Evolutionary conservation across 2,797 vertebrate species (phyloP), one percentile per base, ranked within the genome.

Genomic region (Eremophila alpestris): DNA sequence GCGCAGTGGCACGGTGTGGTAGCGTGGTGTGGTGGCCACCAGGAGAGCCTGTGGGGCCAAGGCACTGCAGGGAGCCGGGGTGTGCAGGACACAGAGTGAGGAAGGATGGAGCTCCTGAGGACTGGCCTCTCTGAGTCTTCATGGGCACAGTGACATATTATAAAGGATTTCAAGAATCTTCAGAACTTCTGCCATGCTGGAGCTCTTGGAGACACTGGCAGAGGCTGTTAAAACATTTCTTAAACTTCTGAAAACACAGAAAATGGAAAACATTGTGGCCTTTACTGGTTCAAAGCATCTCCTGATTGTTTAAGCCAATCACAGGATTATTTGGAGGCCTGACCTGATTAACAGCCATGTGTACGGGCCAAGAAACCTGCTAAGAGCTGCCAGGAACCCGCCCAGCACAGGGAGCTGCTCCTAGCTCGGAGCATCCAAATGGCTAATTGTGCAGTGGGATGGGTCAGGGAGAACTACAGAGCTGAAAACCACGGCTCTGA

Each of bases 281-380:
- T 85, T 76, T 58, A 34, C 24, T 36, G 14, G 22, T 65, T 87
- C 41, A 60, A 77, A 90, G 80, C 19, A 7, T 54, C 58, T 88
- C 76, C 79, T 83, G 92, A 90, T 70, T 60, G 43, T 80, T 59
- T 19, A 83, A 91, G 54, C 90, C 90, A 77, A 75, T 54, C 1
- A 3, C 6, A 67, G 64, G 56, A n/a, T 20, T 74, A 77, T 74
- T 63, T 60, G 46, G 73, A 41, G 79, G 62, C 62, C 69, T 1
- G 2, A 36, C 62, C 27, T 76, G 83, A 90, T 95, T 93, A 77
- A 89, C 30, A 80, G 81, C 73, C 32, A 26, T 41, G 10, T 36
- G 45, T 19, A 48, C 0, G 0, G 52, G 75, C 90, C 26, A 9
- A 83, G 64, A 11, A 90, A 77, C 2, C 38, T 74, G 29, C 60